Base-by-base conservation (phyloP, 2,888 invertebrate species). In the Eilema griseolum region DNA sequence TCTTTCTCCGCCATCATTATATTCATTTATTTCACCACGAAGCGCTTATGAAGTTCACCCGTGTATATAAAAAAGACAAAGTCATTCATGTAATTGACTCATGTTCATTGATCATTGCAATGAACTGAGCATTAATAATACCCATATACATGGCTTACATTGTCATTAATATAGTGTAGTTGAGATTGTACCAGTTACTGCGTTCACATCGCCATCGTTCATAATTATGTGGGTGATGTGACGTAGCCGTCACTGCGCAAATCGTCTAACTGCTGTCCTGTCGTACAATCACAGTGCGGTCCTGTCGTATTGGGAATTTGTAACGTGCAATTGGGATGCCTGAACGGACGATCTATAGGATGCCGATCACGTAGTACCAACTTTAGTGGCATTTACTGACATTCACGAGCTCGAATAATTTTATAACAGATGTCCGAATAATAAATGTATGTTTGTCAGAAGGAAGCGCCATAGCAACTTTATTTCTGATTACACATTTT, bases 311-410 rank as follows among this genome's bases (percentile, higher is more conserved):
- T 84, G 86, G 89, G 90, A 88, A 90, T 89, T 87, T 84, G 85
- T 80, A 80, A 82, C 78, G 83, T 88, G 89, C 90, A 89, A 88
- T 88, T 88, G 82, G 89, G 86, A 88, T 89, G 84, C 77, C 71
- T 70, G 68, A 66, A 61, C 64, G 64, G 69, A 69, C 72, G 71
- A 63, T 66, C 74, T 77, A 75, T 79, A 67, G 76, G 68, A 88
- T 86, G 83, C 88, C 72, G 75, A 69, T 79, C 88, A 89, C 88
- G 89, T 88, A 78, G 62, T 52, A 69, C 72, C 80, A 81, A 85
- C 84, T 85, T 82, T 83, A 85, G 82, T 80, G 84, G 82, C 85
- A 81, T 87, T 89, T 86, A 86, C 86, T 80, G 77, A 79, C 81
- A 77, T 76, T 75, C 76, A 75, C 61, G 68, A 24, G 46, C 41